phyloP scores from a whole-genome alignment of 2,888 invertebrate species.

The Digitonthophagus gazella region DNA sequence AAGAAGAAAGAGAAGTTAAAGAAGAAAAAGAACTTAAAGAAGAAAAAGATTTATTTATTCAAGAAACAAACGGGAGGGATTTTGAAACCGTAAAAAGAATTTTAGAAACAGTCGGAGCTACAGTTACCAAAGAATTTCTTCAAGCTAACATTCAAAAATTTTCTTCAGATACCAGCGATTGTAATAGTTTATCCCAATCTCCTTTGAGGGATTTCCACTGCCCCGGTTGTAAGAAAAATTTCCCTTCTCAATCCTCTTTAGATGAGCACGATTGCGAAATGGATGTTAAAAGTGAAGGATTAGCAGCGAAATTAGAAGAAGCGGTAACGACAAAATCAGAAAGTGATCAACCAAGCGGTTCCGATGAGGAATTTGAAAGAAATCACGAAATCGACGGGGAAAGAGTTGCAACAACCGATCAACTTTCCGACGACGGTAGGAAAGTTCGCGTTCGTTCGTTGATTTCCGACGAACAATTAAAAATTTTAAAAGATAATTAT shows the following conservation, averaged over 20 bases:
- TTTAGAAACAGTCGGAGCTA: constrained; percentile 71
- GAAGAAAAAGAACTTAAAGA: constrained; percentile 54
- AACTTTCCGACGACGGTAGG: constrained; percentile 59
- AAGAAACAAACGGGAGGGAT: constrained; percentile 53
- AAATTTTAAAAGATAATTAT: constrained; percentile 86
- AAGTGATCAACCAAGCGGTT: constrained; percentile 56
- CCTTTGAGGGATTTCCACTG: constrained; percentile 53
- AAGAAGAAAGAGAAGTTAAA: too few relatives aligned
- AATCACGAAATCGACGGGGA: constrained; percentile 55
- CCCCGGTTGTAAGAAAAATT: constrained; percentile 59
- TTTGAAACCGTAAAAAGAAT: constrained; percentile 69
- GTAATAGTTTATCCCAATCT: constrained; percentile 46
- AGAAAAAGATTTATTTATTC: constrained; percentile 40
- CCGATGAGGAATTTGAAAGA: constrained; percentile 54
- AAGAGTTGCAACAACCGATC: constrained; percentile 52
- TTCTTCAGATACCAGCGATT: constrained; percentile 56
- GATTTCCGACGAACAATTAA: constrained; percentile 91
- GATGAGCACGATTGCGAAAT: constrained; percentile 72
- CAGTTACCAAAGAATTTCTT: constrained; percentile 71
- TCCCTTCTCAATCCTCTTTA: constrained; percentile 59
- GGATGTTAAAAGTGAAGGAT: constrained; percentile 67
- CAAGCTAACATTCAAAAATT: constrained; percentile 68
- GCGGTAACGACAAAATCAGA: constrained; percentile 57
- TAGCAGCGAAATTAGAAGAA: constrained; percentile 75
- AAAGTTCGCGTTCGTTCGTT: constrained; percentile 90